phyloP scores from a whole-genome alignment of 2,888 invertebrate genomes.

The Slavum lentiscoides region DNA sequence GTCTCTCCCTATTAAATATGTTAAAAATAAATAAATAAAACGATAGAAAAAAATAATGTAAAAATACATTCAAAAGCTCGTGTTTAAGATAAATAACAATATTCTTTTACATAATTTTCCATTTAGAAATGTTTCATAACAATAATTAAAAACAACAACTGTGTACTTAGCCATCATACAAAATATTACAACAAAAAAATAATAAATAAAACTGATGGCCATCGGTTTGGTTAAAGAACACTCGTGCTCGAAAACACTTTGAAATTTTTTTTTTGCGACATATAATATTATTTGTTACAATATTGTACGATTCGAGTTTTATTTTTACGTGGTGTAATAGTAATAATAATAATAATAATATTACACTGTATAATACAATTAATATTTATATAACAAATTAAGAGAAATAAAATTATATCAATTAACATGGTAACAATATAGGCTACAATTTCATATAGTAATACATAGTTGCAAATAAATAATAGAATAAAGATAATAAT shows the following conservation, averaged over 20 bases:
- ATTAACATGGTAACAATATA: constrained; percentile 47
- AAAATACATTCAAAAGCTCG: constrained; percentile 38
- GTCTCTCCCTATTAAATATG: neutral
- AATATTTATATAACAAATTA: constrained; percentile 21
- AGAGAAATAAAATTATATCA: constrained; percentile 37
- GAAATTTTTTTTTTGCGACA: constrained; percentile 12
- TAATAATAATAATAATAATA: neutral
- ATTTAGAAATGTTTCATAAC: constrained; percentile 30
- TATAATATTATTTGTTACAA: neutral
- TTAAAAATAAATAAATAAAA: neutral
- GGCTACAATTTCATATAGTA: constrained; percentile 30
- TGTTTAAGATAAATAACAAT: constrained; percentile 27
- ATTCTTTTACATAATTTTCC: constrained; percentile 22
- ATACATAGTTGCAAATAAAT: constrained; percentile 37
- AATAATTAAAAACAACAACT: constrained; percentile 28
- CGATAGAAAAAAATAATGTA: constrained; percentile 11
- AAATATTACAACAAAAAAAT: constrained; percentile 37
- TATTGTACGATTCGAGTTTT: constrained; percentile 4
- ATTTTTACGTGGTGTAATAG: neutral
- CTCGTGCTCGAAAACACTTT: too few relatives aligned
- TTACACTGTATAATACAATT: neutral
- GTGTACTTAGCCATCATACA: constrained; percentile 7
- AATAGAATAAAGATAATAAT: constrained; percentile 24
- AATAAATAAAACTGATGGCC: constrained; percentile 9
- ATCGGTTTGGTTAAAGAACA: neutral